Evolutionary conservation across 2,797 vertebrate genomes (phyloP).

Genomic region (Taeniopygia guttata): DNA sequence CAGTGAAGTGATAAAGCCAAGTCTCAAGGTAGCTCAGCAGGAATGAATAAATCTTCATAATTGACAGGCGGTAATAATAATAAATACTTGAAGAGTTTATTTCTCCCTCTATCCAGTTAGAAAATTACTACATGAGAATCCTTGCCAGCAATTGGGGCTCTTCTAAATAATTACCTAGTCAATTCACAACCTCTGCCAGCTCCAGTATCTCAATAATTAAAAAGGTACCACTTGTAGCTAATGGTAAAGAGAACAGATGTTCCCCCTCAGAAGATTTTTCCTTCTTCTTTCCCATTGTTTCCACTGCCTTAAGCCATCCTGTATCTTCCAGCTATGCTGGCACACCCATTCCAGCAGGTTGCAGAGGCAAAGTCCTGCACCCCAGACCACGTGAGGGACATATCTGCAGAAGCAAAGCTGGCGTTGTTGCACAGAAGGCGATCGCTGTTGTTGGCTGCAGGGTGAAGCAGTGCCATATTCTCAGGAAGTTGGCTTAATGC

Average conservation of each 20-base stretch:
- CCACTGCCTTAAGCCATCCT: neutral
- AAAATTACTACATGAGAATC: slow-evolving; percentile 28
- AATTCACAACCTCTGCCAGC: slow-evolving; percentile 49
- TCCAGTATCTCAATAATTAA: slow-evolving; percentile 65
- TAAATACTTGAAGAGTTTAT: slow-evolving; percentile 53
- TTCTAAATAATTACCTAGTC: slow-evolving; percentile 63
- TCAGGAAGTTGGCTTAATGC: neutral
- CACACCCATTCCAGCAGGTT: neutral
- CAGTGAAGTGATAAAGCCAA: slow-evolving; percentile 31
- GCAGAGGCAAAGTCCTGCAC: neutral
- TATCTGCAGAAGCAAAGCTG: neutral
- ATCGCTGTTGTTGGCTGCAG: neutral
- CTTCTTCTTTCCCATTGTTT: neutral
- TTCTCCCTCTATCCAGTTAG: slow-evolving; percentile 43
- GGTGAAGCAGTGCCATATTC: neutral
- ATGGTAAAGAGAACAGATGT: neutral
- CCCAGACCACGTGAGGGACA: accelerated
- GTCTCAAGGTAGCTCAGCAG: neutral
- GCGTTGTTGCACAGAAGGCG: neutral
- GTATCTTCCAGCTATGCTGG: neutral
- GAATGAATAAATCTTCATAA: slow-evolving; percentile 51
- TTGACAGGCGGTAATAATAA: slow-evolving; percentile 42
- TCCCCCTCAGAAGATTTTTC: neutral
- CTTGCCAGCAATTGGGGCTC: slow-evolving; percentile 21
- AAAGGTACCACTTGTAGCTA: slow-evolving; percentile 39